Conservation (phyloP, 2,113 vertebrate genomes). For the Nipponia nippon region DNA sequence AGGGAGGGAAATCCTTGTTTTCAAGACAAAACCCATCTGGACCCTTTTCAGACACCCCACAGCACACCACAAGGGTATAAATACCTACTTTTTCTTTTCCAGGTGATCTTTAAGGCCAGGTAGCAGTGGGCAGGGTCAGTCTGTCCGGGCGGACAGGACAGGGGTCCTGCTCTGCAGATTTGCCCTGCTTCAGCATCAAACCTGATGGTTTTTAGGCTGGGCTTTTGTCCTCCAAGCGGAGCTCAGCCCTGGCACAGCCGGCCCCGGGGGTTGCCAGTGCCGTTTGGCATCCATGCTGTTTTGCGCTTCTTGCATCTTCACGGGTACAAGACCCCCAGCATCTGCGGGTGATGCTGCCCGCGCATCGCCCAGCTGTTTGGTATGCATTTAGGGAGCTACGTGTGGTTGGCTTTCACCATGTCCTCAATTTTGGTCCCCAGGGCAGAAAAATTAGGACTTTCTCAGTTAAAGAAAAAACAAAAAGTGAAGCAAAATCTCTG, state of each 20-base stretch:
- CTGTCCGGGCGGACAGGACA: rapidly evolving
- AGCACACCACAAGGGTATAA: constrained; percentile 27
- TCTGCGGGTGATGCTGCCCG: rapidly evolving
- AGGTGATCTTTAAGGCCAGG: constrained; percentile 6
- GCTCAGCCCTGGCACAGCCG: neutral
- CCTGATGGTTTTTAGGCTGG: neutral
- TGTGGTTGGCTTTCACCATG: neutral
- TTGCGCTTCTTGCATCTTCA: rapidly evolving
- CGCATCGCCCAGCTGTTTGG: neutral
- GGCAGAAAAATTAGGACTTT: constrained; percentile 44
- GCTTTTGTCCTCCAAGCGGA: neutral
- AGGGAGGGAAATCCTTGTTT: neutral
- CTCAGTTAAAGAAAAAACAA: neutral
- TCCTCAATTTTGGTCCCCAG: constrained; percentile 18
- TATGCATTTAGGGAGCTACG: neutral
- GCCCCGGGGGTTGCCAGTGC: neutral
- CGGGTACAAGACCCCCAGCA: rapidly evolving
- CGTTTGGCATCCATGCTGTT: rapidly evolving
- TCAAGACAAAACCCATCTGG: neutral
- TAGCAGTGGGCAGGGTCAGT: neutral
- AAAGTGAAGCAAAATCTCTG: constrained; percentile 3
- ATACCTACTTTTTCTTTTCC: constrained; percentile 18
- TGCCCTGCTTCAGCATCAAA: neutral
- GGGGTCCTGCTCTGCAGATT: neutral
- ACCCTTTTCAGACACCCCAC: neutral